These are phyloP conservation scores for Alosa sapidissima DNA, from an alignment of 2,797 vertebrate species.

Conservation along the genomic window DNA sequence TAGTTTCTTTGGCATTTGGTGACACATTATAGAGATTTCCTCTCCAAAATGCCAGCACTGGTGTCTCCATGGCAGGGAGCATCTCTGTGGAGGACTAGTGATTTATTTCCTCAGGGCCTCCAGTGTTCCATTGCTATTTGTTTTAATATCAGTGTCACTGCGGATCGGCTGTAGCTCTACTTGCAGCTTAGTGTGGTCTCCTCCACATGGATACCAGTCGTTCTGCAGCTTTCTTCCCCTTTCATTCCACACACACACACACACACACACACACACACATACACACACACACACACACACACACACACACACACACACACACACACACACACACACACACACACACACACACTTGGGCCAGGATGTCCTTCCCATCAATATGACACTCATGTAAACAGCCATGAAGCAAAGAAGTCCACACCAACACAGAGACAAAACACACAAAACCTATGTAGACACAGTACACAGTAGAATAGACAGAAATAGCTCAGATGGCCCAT, in stretches of 20 bases:
- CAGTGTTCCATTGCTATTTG: neutral
- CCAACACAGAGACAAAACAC: neutral
- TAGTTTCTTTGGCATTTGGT: neutral
- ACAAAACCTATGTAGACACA: neutral
- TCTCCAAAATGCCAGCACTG: neutral
- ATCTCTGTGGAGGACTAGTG: neutral
- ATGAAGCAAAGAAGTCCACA: neutral
- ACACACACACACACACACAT: too few species aligned
- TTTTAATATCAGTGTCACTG: neutral
- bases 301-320: neutral
- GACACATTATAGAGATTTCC: neutral
- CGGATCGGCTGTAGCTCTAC: neutral
- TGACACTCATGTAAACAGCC: neutral
- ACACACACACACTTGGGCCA: neutral
- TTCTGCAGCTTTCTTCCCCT: neutral
- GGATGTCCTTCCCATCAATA: neutral
- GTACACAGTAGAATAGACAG: neutral
- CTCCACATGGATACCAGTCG: neutral
- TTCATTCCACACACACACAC: neutral
- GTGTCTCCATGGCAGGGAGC: neutral
- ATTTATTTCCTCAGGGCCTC: neutral
- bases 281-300: too few species aligned
- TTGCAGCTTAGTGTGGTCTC: neutral
- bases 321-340: too few species aligned
- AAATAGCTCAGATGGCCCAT: neutral